Evolutionary conservation across 2,888 invertebrate species (phyloP).

Genomic region (Ophioninae sp.): DNA sequence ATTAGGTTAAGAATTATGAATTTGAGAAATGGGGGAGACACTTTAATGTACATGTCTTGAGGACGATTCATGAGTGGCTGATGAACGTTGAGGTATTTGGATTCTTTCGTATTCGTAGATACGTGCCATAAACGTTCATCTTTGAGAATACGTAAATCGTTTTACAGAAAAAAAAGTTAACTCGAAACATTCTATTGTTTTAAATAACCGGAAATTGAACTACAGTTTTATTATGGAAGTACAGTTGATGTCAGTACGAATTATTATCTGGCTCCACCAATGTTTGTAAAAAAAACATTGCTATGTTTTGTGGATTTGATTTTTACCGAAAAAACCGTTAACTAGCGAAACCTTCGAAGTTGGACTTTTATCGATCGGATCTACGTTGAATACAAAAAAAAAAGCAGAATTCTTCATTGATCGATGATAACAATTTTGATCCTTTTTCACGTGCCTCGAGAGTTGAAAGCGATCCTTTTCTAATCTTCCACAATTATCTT

Average conservation of each 20-base stretch:
- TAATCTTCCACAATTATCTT: conserved; percentile 38
- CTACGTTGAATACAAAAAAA: neutral
- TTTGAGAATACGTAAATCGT: neutral
- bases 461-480: conserved; percentile 8
- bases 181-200: neutral
- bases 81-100: neutral
- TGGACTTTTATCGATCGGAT: neutral
- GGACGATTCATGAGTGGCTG: neutral
- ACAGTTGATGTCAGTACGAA: neutral
- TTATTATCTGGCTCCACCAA: neutral
- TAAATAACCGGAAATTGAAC: neutral
- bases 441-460: neutral
- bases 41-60: neutral
- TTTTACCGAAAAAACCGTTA: neutral
- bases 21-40: too few relatives aligned
- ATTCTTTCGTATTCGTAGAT: neutral
- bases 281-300: neutral
- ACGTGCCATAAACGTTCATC: neutral
- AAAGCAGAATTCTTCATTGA: neutral
- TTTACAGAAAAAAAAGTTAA: too few relatives aligned
- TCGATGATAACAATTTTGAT: neutral
- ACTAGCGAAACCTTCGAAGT: neutral
- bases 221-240: neutral
- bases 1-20: too few relatives aligned
- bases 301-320: neutral